A percentile compares a stretch with the other conserved stretches of the same genome.
phyloP scores from a whole-genome alignment of 2,797 vertebrate genomes.

The Hippoglossus hippoglossus region DNA sequence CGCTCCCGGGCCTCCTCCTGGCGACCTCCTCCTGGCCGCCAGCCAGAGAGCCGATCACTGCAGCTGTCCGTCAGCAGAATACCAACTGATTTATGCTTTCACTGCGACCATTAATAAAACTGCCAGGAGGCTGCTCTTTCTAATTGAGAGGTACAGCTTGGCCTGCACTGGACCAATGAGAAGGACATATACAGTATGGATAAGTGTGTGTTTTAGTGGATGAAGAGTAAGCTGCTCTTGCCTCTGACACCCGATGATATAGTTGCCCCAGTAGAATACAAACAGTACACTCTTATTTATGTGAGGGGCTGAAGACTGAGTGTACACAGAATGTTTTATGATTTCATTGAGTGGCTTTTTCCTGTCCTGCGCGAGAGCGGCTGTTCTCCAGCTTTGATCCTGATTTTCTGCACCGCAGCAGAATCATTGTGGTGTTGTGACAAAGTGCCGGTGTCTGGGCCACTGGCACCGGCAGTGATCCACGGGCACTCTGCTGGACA shows the following conservation, averaged over 20 bases:
- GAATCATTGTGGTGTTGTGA: slow-evolving; percentile 56
- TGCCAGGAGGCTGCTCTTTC: slow-evolving; percentile 36
- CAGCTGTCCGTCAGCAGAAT: slow-evolving; percentile 70
- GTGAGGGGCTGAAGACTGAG: slow-evolving; percentile 26
- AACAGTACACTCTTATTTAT: slow-evolving; percentile 51
- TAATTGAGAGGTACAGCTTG: slow-evolving; percentile 61
- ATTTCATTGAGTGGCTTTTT: slow-evolving; percentile 35
- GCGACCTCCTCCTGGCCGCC: slow-evolving; percentile 47
- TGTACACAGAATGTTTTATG: slow-evolving; percentile 43
- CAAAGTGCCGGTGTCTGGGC: slow-evolving; percentile 54
- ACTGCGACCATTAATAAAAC: slow-evolving; percentile 65
- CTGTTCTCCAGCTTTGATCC: slow-evolving; percentile 34
- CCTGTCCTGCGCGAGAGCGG: slow-evolving; percentile 29
- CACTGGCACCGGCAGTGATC: slow-evolving; percentile 71
- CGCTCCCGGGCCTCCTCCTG: slow-evolving; percentile 27
- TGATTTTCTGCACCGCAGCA: slow-evolving; percentile 50
- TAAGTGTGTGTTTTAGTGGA: slow-evolving; percentile 18
- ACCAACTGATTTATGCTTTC: slow-evolving; percentile 63
- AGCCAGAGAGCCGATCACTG: slow-evolving; percentile 50
- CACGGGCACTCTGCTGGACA: slow-evolving; percentile 70
- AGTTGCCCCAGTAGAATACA: slow-evolving; percentile 36
- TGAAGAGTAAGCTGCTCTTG: slow-evolving; percentile 2
- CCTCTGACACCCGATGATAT: slow-evolving; percentile 43
- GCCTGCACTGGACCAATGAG: slow-evolving; percentile 35
- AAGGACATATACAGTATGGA: slow-evolving; percentile 14